Conservation (phyloP, 1,140 invertebrate genomes). For the Leptopilina clavipes region DNA sequence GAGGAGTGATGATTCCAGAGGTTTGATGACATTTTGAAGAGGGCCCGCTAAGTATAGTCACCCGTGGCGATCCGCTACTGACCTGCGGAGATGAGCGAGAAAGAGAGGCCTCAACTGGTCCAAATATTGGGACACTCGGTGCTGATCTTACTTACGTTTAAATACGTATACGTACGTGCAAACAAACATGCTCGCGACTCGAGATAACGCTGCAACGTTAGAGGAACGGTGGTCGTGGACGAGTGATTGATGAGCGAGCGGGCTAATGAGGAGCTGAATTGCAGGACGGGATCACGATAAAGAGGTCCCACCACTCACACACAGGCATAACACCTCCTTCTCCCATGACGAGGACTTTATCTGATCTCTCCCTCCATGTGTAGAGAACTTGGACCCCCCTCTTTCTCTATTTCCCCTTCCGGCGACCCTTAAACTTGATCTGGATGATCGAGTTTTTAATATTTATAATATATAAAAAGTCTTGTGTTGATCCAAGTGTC, state of each 20-base stretch:
- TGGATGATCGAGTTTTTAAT: neutral
- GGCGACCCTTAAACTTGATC: slow-evolving; percentile 26
- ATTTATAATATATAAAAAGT: neutral
- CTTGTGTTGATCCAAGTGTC: slow-evolving; percentile 7
- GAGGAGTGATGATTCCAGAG: slow-evolving; percentile 19
- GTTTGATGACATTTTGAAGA: neutral
- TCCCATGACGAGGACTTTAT: slow-evolving; percentile 37
- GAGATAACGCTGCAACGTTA: slow-evolving; percentile 56
- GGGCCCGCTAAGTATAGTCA: slow-evolving; percentile 1
- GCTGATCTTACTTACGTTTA: slow-evolving; percentile 51
- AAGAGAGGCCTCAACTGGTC: slow-evolving; percentile 51
- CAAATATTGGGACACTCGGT: slow-evolving; percentile 68
- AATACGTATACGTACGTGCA: slow-evolving; percentile 38
- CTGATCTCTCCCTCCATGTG: slow-evolving; percentile 47
- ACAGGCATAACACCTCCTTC: slow-evolving; percentile 54
- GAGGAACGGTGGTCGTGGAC: slow-evolving; percentile 68
- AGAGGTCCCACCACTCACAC: slow-evolving; percentile 67
- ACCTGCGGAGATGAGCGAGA: slow-evolving; percentile 22
- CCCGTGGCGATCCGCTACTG: slow-evolving; percentile 21
- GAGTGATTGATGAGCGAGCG: slow-evolving; percentile 74
- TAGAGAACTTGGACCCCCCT: slow-evolving; percentile 44
- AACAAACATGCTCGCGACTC: slow-evolving; percentile 45
- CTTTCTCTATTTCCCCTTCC: slow-evolving; percentile 48
- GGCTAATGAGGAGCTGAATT: slow-evolving; percentile 74
- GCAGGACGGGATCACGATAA: slow-evolving; percentile 74